A percentile compares a stretch with the other conserved stretches of the same genome.
Evolutionary conservation across 2,888 invertebrate genomes (phyloP).

Genomic region (Eupithecia insigniata): DNA sequence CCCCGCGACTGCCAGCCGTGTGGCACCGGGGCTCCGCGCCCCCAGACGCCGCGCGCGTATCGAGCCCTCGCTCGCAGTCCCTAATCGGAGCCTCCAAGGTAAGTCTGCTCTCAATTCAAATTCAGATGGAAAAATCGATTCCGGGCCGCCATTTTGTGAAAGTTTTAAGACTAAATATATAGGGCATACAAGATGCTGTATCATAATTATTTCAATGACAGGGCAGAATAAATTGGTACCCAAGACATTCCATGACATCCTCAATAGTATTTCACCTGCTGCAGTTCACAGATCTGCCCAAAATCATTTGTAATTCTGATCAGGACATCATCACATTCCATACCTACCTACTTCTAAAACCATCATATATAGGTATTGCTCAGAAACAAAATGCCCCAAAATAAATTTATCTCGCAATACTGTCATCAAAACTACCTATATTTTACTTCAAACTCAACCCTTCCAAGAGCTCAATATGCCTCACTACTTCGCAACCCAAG

Average conservation of each 20-base stretch:
- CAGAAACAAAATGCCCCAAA: not conserved
- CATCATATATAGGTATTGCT: not conserved
- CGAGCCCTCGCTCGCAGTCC: slow-evolving; percentile 79
- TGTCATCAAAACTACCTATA: not conserved
- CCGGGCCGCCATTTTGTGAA: slow-evolving; percentile 74
- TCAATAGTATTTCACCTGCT: not conserved
- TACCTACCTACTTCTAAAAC: not conserved
- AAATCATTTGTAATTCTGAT: not conserved
- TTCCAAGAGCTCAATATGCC: not conserved
- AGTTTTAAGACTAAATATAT: slow-evolving; percentile 49
- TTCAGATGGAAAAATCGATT: slow-evolving; percentile 69
- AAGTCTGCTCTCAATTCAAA: slow-evolving; percentile 64
- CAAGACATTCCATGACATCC: not conserved
- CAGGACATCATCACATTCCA: not conserved
- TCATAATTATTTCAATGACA: slow-evolving; percentile 6
- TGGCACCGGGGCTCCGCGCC: slow-evolving; percentile 71
- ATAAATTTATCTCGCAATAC: not conserved
- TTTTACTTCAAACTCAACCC: not conserved
- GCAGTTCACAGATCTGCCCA: not conserved
- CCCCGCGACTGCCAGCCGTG: slow-evolving; percentile 75
- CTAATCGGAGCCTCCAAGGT: slow-evolving; percentile 70
- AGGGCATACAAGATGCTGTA: slow-evolving; percentile 39
- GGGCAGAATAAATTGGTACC: not conserved
- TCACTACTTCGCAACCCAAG: not conserved
- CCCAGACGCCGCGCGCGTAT: slow-evolving; percentile 78